A percentile compares a stretch with the other conserved stretches of the same genome.
phyloP scores from a whole-genome alignment of 2,797 vertebrate species.

The Neopelma chrysocephalum region DNA sequence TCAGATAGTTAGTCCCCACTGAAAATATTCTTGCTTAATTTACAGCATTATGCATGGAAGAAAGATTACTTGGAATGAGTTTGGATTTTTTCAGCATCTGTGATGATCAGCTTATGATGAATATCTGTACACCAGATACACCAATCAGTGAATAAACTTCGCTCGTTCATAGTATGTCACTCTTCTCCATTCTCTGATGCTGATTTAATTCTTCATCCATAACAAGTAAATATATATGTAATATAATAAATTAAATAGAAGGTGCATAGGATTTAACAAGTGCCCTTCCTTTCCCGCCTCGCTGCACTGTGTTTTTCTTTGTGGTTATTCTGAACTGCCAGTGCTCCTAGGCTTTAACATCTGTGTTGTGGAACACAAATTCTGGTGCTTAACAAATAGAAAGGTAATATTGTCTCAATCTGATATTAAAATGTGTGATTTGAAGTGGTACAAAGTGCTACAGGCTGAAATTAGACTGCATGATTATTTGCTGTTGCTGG shows the following conservation, averaged over 20 bases:
- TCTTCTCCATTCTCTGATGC: background rate
- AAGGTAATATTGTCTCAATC: background rate
- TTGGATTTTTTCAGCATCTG: background rate
- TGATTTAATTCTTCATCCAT: background rate
- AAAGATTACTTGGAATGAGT: background rate
- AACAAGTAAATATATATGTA: background rate
- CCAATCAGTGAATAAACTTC: background rate
- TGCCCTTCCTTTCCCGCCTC: background rate
- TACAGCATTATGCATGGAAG: background rate
- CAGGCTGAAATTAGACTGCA: background rate
- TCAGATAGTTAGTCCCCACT: background rate
- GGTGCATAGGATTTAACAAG: background rate
- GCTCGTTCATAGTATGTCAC: background rate
- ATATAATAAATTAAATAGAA: background rate
- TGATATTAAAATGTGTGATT: background rate
- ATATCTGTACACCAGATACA: background rate
- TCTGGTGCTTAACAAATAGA: background rate
- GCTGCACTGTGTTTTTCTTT: background rate
- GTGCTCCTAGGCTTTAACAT: background rate
- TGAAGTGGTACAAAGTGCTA: background rate
- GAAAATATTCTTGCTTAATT: background rate
- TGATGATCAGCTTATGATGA: background rate
- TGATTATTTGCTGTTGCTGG: background rate
- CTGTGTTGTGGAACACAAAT: background rate
- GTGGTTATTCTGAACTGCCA: background rate